phyloP scores from a whole-genome alignment of 1,140 invertebrate species.

The Ceratina australensis region DNA sequence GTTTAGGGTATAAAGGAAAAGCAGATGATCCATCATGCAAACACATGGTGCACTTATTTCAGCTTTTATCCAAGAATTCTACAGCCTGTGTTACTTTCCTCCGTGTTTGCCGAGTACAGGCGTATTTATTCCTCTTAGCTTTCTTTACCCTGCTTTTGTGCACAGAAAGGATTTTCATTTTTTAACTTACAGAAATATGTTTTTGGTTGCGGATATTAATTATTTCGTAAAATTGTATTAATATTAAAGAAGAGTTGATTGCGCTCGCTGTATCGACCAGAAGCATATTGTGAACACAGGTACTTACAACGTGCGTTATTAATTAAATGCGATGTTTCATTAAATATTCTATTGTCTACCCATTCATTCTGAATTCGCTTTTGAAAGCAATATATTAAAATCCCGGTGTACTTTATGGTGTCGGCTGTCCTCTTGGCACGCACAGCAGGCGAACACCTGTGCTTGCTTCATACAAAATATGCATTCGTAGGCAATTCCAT shows the following conservation, averaged over 20 bases:
- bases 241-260: too few relatives aligned
- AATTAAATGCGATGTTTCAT: too few relatives aligned
- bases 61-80: not conserved
- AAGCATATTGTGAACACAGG: too few relatives aligned
- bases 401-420: not conserved
- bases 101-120: not conserved
- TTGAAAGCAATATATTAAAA: not conserved
- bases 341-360: not conserved
- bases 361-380: not conserved
- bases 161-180: not conserved
- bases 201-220: too few relatives aligned
- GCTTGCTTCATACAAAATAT: not conserved
- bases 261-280: too few relatives aligned
- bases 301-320: too few relatives aligned
- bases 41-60: slow-evolving; percentile 1
- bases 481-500: not conserved
- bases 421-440: not conserved
- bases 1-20: not conserved
- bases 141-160: not conserved
- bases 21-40: slow-evolving; percentile 4
- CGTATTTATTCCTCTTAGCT: not conserved
- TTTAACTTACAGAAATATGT: too few relatives aligned
- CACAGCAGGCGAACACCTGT: not conserved
- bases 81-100: not conserved
- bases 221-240: too few relatives aligned